phyloP scores from a whole-genome alignment of 1,140 invertebrate species.

The Glossosoma conforme region DNA sequence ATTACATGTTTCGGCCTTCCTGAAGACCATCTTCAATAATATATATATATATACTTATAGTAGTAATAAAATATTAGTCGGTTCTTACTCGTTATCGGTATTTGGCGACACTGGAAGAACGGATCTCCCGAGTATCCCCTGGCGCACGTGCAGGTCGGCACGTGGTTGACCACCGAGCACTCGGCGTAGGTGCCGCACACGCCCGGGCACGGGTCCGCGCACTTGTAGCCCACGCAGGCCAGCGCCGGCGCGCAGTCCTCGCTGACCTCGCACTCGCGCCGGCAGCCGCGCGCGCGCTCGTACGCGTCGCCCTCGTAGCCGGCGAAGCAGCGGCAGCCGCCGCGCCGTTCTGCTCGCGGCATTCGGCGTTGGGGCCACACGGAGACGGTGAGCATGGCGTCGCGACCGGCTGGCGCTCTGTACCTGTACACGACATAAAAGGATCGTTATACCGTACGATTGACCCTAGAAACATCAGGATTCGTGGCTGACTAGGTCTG shows the following conservation, averaged over 20 bases:
- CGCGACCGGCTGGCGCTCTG: slow-evolving; percentile 44
- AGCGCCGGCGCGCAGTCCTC: slow-evolving; percentile 65
- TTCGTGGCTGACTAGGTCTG: too few species aligned
- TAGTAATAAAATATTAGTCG: slow-evolving; percentile 12
- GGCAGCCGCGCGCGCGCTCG: slow-evolving; percentile 55
- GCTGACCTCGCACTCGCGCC: slow-evolving; percentile 71
- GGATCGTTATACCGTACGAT: too few species aligned
- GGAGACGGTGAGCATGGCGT: slow-evolving; percentile 65
- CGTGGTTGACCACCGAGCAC: slow-evolving; percentile 67
- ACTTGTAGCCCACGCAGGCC: slow-evolving; percentile 70
- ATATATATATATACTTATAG: too few species aligned
- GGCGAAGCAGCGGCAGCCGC: slow-evolving; percentile 65
- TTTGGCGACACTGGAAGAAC: slow-evolving; percentile 67
- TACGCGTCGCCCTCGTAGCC: slow-evolving; percentile 70
- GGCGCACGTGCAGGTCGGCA: slow-evolving; percentile 71
- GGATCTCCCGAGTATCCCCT: slow-evolving; percentile 72
- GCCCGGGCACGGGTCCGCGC: slow-evolving; percentile 70
- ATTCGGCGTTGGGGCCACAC: slow-evolving; percentile 65
- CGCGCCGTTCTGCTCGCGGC: slow-evolving; percentile 59
- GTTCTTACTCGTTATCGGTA: slow-evolving; percentile 51
- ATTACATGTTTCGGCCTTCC: too few species aligned
- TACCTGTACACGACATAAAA: too few species aligned
- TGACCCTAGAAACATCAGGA: too few species aligned
- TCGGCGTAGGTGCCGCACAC: slow-evolving; percentile 69
- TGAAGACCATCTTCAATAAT: too few species aligned